Conservation (phyloP, 2,888 invertebrate species). For the Matsumyia berberina region DNA sequence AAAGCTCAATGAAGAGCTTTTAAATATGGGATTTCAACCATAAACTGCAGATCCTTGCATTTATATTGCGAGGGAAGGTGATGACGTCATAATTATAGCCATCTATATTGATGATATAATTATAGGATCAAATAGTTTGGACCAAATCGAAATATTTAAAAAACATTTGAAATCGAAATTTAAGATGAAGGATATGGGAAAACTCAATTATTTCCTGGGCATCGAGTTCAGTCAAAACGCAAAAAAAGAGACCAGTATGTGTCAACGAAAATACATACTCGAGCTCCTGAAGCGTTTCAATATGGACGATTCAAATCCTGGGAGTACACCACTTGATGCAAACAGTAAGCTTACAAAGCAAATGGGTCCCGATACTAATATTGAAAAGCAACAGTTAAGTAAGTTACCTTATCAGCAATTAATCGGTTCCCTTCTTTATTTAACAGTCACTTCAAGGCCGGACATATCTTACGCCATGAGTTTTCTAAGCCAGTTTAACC, state of each 20-base stretch:
- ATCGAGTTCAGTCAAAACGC: too few relatives aligned
- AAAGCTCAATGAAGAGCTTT: neutral
- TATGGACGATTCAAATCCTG: too few relatives aligned
- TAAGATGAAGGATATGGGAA: constrained; percentile 12
- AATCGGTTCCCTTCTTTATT: constrained; percentile 28
- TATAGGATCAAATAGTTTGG: neutral
- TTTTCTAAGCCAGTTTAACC: constrained; percentile 35
- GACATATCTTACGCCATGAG: constrained; percentile 34
- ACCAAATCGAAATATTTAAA: constrained; percentile 10
- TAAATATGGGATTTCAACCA: constrained; percentile 9
- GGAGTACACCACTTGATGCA: constrained; percentile 12
- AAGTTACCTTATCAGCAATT: constrained; percentile 15
- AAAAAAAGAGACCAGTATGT: constrained; percentile 15
- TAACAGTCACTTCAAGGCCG: constrained; percentile 28
- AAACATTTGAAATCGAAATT: neutral
- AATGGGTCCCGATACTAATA: neutral
- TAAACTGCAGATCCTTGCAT: constrained; percentile 4
- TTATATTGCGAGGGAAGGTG: neutral
- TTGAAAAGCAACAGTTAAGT: constrained; percentile 1
- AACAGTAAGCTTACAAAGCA: constrained; percentile 4
- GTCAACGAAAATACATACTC: neutral
- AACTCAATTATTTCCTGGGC: constrained; percentile 12
- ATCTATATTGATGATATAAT: constrained; percentile 22
- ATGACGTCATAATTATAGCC: neutral
- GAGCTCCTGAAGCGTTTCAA: too few relatives aligned